Percentiles rank a stretch among this genome's conserved stretches.
Conservation (phyloP, 2,888 invertebrate species). For the Fissipunctia ypsillon region DNA sequence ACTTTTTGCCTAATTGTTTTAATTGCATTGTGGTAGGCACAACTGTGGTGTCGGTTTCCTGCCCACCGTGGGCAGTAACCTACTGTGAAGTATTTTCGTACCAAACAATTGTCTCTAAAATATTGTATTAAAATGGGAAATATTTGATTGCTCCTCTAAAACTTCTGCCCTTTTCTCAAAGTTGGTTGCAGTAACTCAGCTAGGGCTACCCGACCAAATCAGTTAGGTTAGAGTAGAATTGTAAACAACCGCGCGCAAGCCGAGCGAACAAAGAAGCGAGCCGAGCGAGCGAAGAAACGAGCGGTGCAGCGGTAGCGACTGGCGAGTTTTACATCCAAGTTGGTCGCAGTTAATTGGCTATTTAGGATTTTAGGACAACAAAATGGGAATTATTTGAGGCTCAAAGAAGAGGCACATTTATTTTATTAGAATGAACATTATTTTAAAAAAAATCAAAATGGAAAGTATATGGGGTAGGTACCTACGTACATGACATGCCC, state of each 20-base stretch:
- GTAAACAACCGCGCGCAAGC: not conserved
- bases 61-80: not conserved
- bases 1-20: conserved; percentile 57
- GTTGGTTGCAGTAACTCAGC: not conserved
- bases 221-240: too few species aligned
- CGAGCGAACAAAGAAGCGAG: not conserved
- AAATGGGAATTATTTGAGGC: not conserved
- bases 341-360: not conserved
- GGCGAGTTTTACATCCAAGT: too few species aligned
- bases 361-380: too few species aligned
- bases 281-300: not conserved
- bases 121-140: not conserved
- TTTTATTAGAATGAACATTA: too few species aligned
- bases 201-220: not conserved
- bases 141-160: not conserved
- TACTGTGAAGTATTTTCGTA: not conserved
- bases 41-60: conserved; percentile 10
- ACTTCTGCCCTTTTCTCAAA: not conserved
- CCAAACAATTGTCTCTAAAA: not conserved
- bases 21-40: conserved; percentile 47
- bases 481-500: too few species aligned
- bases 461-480: too few species aligned
- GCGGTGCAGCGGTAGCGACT: too few species aligned
- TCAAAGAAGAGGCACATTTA: too few species aligned
- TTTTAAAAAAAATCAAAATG: too few species aligned